Evolutionary conservation across 2,888 invertebrate species (phyloP).

Genomic region (Psylliodes chrysocephalus): DNA sequence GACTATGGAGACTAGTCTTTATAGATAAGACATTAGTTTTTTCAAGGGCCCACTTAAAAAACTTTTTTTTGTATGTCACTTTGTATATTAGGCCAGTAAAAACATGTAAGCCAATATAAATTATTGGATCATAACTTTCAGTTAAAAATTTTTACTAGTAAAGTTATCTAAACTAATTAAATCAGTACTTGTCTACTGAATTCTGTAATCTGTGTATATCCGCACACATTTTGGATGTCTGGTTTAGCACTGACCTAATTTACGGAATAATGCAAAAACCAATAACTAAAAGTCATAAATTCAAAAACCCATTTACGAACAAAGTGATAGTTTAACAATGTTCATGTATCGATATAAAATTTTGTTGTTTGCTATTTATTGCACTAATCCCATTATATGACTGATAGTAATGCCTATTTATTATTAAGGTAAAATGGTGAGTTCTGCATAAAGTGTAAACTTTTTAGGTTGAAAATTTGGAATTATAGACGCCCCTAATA

Average conservation of each 20-base stretch:
- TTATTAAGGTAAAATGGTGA: background rate
- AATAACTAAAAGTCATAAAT: background rate
- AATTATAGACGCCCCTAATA: background rate
- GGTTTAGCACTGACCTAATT: background rate
- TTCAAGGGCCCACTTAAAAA: no score
- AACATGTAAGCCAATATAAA: no score
- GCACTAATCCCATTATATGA: background rate
- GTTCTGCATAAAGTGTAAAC: background rate
- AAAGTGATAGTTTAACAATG: conserved; percentile 4
- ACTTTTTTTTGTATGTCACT: no score
- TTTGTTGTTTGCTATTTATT: conserved; percentile 1
- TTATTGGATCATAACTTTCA: no score
- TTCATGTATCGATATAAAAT: background rate
- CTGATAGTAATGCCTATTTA: background rate
- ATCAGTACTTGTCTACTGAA: no score
- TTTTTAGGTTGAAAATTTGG: background rate
- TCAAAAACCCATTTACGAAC: background rate
- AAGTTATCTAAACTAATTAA: no score
- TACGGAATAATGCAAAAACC: conserved; percentile 1
- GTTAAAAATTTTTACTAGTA: no score
- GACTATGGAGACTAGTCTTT: no score
- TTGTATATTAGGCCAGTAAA: no score
- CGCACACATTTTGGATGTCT: background rate
- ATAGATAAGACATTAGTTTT: no score
- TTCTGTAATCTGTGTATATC: no score